A percentile compares a stretch with the other conserved stretches of the same genome.
Evolutionary conservation across 2,113 vertebrate genomes (phyloP).

Genomic region (Macrotus californicus): DNA sequence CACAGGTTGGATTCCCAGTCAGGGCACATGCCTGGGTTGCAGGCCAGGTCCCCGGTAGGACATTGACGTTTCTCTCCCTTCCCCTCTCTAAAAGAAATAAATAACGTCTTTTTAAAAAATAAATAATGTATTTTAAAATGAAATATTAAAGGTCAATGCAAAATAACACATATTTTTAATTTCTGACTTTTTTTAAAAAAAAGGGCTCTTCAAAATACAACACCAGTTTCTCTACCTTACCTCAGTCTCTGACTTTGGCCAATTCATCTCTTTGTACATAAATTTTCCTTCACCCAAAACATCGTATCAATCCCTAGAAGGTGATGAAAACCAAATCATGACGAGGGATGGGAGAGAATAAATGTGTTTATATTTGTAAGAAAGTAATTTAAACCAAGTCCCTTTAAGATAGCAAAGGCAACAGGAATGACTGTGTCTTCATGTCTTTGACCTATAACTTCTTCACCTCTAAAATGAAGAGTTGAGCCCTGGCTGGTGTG

Average conservation of each 20-base stretch:
- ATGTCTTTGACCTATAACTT: slow-evolving; percentile 6
- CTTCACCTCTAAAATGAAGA: slow-evolving; percentile 28
- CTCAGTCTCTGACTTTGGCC: background rate
- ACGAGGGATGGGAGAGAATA: background rate
- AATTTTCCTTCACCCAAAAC: background rate
- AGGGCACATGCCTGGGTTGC: too few relatives aligned
- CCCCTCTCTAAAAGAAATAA: too few relatives aligned
- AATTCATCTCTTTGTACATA: background rate
- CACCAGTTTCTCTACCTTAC: background rate
- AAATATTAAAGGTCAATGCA: background rate
- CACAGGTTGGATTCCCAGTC: too few relatives aligned
- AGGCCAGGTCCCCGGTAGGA: too few relatives aligned
- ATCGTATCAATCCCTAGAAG: background rate
- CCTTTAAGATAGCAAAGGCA: background rate
- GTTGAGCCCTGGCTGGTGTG: background rate
- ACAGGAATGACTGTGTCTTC: background rate
- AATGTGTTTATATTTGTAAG: background rate
- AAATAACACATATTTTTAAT: background rate
- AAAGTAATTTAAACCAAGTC: background rate
- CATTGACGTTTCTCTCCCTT: too few relatives aligned
- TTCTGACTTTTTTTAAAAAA: background rate
- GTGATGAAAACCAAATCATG: background rate
- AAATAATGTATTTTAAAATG: background rate
- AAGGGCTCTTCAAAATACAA: background rate
- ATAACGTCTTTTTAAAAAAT: too few relatives aligned